A percentile compares a stretch with the other conserved stretches of the same genome.
These are phyloP conservation scores for Stenurella melanura DNA, from an alignment of 2,888 invertebrate species.

Conservation along the genomic window DNA sequence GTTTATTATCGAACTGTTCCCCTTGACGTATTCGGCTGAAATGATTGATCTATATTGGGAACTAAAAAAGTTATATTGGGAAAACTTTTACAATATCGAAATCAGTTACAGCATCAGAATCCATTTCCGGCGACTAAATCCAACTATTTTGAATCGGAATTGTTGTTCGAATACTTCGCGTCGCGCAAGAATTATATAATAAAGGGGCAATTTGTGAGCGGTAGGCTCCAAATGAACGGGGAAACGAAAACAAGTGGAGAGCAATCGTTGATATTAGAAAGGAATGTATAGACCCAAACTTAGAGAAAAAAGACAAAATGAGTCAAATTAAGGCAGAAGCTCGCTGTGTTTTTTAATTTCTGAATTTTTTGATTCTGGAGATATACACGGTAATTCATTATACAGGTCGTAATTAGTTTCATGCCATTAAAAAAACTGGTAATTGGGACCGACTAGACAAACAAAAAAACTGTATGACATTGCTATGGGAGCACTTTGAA, in stretches of 20 bases:
- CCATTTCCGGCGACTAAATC: constrained; percentile 35
- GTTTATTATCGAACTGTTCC: constrained; percentile 40
- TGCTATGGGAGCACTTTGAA: no score
- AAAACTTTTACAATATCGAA: constrained; percentile 55
- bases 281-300: no score
- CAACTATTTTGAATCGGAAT: constrained; percentile 23
- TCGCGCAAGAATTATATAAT: constrained; percentile 27
- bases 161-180: constrained; percentile 25
- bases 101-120: constrained; percentile 49
- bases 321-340: no score
- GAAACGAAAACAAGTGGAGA: neutral
- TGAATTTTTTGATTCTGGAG: no score
- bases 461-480: no score
- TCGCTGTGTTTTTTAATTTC: no score
- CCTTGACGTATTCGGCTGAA: constrained; percentile 43
- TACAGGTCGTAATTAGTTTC: no score
- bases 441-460: no score
- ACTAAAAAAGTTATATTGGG: constrained; percentile 54
- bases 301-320: no score
- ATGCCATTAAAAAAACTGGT: no score
- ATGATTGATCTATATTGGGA: constrained; percentile 55
- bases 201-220: constrained; percentile 9
- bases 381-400: no score
- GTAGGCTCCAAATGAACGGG: neutral
- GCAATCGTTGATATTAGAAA: no score